A percentile compares a stretch with the other conserved stretches of the same genome.
These are phyloP conservation scores for Zelostemma sp. DNA, from an alignment of 1,140 invertebrate genomes.

Conservation along the genomic window DNA sequence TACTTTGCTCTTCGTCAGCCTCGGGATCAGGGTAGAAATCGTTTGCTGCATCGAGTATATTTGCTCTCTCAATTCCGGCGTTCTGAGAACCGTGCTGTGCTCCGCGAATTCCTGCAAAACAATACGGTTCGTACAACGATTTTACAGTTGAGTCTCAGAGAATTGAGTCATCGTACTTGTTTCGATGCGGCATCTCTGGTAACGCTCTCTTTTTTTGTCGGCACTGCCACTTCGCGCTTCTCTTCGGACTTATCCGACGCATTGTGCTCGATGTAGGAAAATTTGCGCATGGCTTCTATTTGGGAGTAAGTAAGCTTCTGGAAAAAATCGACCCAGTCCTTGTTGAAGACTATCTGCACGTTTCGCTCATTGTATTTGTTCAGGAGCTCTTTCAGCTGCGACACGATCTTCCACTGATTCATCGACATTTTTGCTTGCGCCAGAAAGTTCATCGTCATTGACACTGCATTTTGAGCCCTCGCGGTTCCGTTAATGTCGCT, in stretches of 20 bases:
- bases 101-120: neutral
- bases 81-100: neutral
- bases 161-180: constrained; percentile 12
- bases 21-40: constrained; percentile 56
- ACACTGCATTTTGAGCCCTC: constrained; percentile 49
- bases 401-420: constrained; percentile 70
- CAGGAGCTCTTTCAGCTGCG: constrained; percentile 68
- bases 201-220: constrained; percentile 15
- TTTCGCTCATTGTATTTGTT: constrained; percentile 68
- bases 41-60: constrained; percentile 57
- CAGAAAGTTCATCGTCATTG: constrained; percentile 32
- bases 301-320: constrained; percentile 64
- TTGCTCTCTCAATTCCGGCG: constrained; percentile 35
- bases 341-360: constrained; percentile 67
- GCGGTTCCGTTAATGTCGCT: constrained; percentile 46
- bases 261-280: constrained; percentile 55
- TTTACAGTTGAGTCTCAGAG: no score
- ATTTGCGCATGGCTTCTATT: constrained; percentile 58
- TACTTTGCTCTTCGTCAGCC: constrained; percentile 54
- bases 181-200: constrained; percentile 7
- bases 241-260: constrained; percentile 17
- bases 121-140: no score
- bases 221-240: constrained; percentile 9
- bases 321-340: constrained; percentile 70
- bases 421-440: constrained; percentile 64